A percentile compares a stretch with the other conserved stretches of the same genome.
These are phyloP conservation scores for Podilymbus podiceps DNA, from an alignment of 2,113 vertebrate species.

Conservation along the genomic window DNA sequence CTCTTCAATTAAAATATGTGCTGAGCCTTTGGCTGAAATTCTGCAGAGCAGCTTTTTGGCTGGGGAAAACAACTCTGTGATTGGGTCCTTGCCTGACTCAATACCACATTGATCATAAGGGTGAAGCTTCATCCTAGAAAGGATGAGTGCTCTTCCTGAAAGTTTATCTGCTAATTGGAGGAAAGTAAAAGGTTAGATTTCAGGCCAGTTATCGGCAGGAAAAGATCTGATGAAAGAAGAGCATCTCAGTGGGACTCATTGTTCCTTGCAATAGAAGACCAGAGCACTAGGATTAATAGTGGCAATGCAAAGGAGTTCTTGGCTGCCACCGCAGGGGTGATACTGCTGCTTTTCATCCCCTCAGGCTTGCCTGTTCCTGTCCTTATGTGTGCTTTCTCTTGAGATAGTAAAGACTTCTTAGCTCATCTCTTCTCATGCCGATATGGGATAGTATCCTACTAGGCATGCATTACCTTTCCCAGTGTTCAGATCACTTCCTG, in stretches of 20 bases:
- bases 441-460: neutral
- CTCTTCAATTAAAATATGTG: neutral
- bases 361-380: neutral
- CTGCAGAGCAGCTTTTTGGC: neutral
- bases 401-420: neutral
- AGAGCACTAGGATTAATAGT: neutral
- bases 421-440: neutral
- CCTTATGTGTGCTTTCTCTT: neutral
- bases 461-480: neutral
- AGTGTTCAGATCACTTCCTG: neutral
- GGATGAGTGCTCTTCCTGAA: neutral
- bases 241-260: neutral
- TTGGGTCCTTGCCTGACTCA: conserved; percentile 36
- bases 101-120: neutral
- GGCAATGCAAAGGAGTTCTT: neutral
- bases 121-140: neutral
- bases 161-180: conserved; percentile 11
- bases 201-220: neutral
- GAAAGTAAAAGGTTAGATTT: neutral
- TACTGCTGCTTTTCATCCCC: neutral
- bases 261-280: neutral
- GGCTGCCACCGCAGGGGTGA: neutral
- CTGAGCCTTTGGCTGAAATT: conserved; percentile 37
- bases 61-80: neutral
- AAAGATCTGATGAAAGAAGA: conserved; percentile 6